Evolutionary conservation across 2,113 vertebrate genomes (phyloP), one percentile per base, ranked within the genome.

Genomic region (Spheniscus mendiculus): DNA sequence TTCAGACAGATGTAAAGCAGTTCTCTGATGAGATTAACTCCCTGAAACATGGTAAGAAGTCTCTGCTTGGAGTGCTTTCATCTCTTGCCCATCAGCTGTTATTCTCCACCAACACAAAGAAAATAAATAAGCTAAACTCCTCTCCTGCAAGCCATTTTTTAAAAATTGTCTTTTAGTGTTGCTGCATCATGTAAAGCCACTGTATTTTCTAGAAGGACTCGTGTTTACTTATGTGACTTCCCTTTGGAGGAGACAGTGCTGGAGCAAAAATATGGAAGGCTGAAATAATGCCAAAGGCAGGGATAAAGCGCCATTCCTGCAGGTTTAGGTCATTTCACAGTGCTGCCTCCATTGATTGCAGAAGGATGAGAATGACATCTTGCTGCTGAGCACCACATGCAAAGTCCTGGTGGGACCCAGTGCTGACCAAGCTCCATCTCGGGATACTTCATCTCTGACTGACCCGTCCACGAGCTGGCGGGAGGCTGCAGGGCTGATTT

Each of bases 81-180:
- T 92, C 89, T 96, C 83, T 69, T 93, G 83, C 76, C 94, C 63
- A 16, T 93, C 93, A 93, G 79, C 85, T 95, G 88, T 44, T 93
- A 6, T 61, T 82, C 87, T 85, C 44, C 62, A 79, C 34, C 86
- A 83, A 36, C 67, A 61, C 30, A 67, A 49, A 65, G 71, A 12
- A 82, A 90, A 74, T 42, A 36, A 94, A 83, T 65, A 56, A 62
- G 36, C 45, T 52, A 10, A 82, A 63, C 62, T 80, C n/a, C 9
- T 77, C 44, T 86, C 79, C 61, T 84, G n/a, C 65, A 86, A 92
- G 52, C 40, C 21, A 4, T 52, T 72, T 47, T 5, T 8, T 4
- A n/a, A 53, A 58, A 25, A 22, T 17, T n/a, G n/a, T 40, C 45
- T 88, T 80, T 47, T 15, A 56, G 27, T 26, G 18, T 80, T 83